phyloP scores from a whole-genome alignment of 1,140 invertebrate species.

The Gonioctena quinquepunctata region DNA sequence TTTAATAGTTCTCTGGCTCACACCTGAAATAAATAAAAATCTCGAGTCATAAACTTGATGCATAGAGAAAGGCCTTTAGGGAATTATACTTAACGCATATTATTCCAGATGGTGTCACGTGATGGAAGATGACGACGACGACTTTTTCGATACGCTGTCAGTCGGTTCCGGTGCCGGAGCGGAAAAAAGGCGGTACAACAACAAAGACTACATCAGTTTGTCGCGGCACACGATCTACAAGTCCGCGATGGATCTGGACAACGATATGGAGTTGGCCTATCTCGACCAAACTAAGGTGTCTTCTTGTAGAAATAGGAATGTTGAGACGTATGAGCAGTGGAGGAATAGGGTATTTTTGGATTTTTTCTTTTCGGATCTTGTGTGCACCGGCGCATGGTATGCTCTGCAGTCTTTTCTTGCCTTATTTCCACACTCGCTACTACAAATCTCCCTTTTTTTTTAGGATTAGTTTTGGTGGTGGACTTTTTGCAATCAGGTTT shows the following conservation, averaged over 20 bases:
- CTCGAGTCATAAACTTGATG: too few species aligned
- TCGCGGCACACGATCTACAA: conserved; percentile 55
- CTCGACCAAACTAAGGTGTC: conserved; percentile 49
- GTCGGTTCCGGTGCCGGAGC: conserved; percentile 46
- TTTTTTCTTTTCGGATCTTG: conserved; percentile 11
- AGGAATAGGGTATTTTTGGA: conserved; percentile 54
- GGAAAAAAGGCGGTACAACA: conserved; percentile 32
- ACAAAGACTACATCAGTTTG: conserved; percentile 47
- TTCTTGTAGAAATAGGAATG: conserved; percentile 40
- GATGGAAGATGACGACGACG: conserved; percentile 50
- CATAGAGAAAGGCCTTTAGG: too few species aligned
- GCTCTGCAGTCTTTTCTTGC: conserved; percentile 19
- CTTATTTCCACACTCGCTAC: conserved; percentile 38
- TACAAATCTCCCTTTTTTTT: not conserved
- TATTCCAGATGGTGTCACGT: conserved; percentile 18
- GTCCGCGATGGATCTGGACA: conserved; percentile 51
- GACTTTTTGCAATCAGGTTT: too few species aligned
- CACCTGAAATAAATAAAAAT: too few species aligned
- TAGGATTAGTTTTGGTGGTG: too few species aligned
- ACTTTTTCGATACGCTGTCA: conserved; percentile 52
- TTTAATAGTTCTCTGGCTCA: too few species aligned
- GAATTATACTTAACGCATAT: too few species aligned
- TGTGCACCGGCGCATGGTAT: not conserved
- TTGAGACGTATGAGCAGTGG: conserved; percentile 56
- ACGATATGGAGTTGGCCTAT: conserved; percentile 43